Percentiles rank a stretch among this genome's conserved stretches.
Conservation (phyloP, 2,888 invertebrate genomes). For the Eledone cirrhosa region DNA sequence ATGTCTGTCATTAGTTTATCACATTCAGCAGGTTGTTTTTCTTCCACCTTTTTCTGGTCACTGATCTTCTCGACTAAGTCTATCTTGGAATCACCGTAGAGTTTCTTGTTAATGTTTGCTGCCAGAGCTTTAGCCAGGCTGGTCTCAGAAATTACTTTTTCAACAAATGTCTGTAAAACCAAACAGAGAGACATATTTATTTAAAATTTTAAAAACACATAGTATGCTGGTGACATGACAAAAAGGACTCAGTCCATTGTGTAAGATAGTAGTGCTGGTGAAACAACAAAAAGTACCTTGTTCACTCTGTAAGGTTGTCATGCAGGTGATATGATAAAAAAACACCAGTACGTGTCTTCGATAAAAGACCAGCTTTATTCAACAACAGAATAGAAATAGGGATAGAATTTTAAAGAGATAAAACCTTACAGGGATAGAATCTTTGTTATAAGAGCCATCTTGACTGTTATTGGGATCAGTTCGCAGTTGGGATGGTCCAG, state of each 20-base stretch:
- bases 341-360: too few species aligned
- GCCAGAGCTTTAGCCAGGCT: background rate
- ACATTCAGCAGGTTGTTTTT: background rate
- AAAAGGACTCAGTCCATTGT: too few species aligned
- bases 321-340: too few species aligned
- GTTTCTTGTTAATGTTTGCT: background rate
- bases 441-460: slow-evolving; percentile 10
- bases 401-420: too few species aligned
- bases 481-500: slow-evolving; percentile 19
- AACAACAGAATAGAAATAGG: too few species aligned
- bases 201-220: too few species aligned
- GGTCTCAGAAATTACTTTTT: slow-evolving; percentile 21
- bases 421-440: slow-evolving; percentile 11
- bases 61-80: background rate
- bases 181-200: background rate
- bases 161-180: slow-evolving; percentile 5
- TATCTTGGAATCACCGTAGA: background rate
- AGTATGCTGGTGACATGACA: too few species aligned
- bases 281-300: too few species aligned
- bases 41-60: slow-evolving; percentile 10
- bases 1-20: slow-evolving; percentile 26
- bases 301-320: too few species aligned
- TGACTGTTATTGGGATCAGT: background rate
- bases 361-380: too few species aligned
- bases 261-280: too few species aligned